Evolutionary conservation across 2,113 vertebrate genomes (phyloP).

Genomic region (Microtus pennsylvanicus): DNA sequence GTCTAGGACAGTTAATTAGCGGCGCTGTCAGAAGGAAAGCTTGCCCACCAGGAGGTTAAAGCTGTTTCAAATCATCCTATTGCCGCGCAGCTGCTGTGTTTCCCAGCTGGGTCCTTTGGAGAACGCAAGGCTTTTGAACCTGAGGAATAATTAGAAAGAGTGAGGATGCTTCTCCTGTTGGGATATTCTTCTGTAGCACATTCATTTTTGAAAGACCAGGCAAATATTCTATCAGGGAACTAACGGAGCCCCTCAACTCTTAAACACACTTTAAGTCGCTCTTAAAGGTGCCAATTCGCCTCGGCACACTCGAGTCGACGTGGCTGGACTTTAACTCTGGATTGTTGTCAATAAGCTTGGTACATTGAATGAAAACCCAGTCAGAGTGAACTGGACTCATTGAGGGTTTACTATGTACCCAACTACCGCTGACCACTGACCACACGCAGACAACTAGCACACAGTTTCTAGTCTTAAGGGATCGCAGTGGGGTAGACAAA

Average conservation of each 20-base stretch:
- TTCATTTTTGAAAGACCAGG: not conserved
- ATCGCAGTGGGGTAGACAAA: not conserved
- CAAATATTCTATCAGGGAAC: not conserved
- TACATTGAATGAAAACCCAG: not conserved
- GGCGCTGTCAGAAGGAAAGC: not conserved
- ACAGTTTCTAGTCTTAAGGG: not conserved
- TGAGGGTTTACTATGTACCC: not conserved
- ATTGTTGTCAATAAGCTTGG: not conserved
- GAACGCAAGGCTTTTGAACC: not conserved
- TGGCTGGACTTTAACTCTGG: not conserved
- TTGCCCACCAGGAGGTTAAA: not conserved
- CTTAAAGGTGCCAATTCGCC: not conserved
- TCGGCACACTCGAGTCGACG: not conserved
- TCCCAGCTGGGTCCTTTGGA: not conserved
- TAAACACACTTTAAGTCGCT: not conserved
- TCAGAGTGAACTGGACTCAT: not conserved
- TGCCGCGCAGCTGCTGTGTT: not conserved
- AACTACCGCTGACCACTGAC: not conserved
- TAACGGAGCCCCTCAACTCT: not conserved
- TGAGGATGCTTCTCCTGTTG: not conserved
- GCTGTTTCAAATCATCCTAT: not conserved
- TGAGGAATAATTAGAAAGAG: not conserved
- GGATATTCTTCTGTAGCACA: not conserved
- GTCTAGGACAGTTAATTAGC: not conserved
- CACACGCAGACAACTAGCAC: not conserved